Conservation (phyloP, 2,888 invertebrate genomes). For the Dascillus cervinus region DNA sequence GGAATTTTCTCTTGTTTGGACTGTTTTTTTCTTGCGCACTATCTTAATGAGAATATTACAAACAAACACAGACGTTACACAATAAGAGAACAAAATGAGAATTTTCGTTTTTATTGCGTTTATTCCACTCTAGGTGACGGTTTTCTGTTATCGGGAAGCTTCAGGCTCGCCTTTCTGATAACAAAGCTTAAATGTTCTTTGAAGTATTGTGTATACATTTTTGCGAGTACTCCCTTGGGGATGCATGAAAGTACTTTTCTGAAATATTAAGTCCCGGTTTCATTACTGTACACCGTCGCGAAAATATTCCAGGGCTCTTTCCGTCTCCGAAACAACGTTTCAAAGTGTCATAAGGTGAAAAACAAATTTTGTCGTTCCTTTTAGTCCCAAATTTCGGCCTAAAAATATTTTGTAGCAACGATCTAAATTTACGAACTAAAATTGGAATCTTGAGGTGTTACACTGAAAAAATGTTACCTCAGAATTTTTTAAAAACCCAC, state of each 20-base stretch:
- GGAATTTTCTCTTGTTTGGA: not conserved
- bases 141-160: conserved; percentile 29
- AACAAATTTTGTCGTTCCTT: no score
- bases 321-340: no score
- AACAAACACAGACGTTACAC: conserved; percentile 1
- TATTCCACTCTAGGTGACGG: conserved; percentile 29
- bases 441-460: no score
- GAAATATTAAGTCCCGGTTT: conserved; percentile 10
- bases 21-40: not conserved
- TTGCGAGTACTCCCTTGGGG: conserved; percentile 15
- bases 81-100: conserved; percentile 12
- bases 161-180: conserved; percentile 28
- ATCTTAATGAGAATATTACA: not conserved
- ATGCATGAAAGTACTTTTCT: conserved; percentile 9
- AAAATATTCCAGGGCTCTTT: no score
- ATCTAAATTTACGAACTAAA: no score
- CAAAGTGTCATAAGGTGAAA: no score
- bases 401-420: no score
- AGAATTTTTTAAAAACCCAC: no score
- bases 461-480: no score
- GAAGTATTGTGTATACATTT: conserved; percentile 27
- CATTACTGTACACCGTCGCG: no score
- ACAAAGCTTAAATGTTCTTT: conserved; percentile 28
- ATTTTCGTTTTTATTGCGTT: conserved; percentile 18
- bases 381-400: no score